Percentiles rank a stretch among this genome's conserved stretches.
Evolutionary conservation across 2,797 vertebrate genomes (phyloP).

Genomic region (Enteromius mattozi): DNA sequence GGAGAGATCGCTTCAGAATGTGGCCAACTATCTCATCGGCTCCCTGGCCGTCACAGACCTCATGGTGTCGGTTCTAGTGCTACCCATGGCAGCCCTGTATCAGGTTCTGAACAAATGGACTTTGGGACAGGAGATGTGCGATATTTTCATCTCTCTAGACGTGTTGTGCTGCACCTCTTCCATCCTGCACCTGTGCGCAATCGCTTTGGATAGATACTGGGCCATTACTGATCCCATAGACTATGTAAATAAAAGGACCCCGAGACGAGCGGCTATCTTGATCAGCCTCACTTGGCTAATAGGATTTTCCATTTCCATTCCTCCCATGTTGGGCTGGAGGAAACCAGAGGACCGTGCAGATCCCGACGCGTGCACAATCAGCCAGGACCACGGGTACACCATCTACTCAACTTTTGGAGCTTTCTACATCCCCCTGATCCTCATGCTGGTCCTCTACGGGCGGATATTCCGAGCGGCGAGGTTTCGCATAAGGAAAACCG

Average conservation of each 20-base stretch:
- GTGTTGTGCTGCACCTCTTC: conserved; percentile 98
- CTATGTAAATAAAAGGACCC: conserved; percentile 97
- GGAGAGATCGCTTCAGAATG: conserved; percentile 96
- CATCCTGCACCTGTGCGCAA: conserved; percentile 97
- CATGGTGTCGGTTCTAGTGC: conserved; percentile 95
- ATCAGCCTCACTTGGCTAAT: conserved; percentile 96
- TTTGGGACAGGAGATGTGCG: conserved; percentile 92
- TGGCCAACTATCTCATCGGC: conserved; percentile 97
- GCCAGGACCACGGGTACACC: conserved; percentile 95
- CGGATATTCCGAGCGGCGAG: conserved; percentile 93
- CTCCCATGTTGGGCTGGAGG: conserved; percentile 97
- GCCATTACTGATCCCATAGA: conserved; percentile 97
- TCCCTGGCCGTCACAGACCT: conserved; percentile 96
- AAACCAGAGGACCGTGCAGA: conserved; percentile 92
- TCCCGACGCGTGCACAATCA: conserved; percentile 93
- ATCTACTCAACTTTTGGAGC: conserved; percentile 98
- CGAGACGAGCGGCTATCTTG: conserved; percentile 88
- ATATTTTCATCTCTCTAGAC: conserved; percentile 95
- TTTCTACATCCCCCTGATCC: conserved; percentile 94
- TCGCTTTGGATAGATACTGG: conserved; percentile 97
- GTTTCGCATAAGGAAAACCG: conserved; percentile 94
- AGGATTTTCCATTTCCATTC: conserved; percentile 96
- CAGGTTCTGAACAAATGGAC: conserved; percentile 99
- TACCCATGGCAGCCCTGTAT: conserved; percentile 97
- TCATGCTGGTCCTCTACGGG: conserved; percentile 96